These are phyloP conservation scores for Xiphophorus hellerii DNA, from an alignment of 2,113 vertebrate genomes.

Conservation along the genomic window DNA sequence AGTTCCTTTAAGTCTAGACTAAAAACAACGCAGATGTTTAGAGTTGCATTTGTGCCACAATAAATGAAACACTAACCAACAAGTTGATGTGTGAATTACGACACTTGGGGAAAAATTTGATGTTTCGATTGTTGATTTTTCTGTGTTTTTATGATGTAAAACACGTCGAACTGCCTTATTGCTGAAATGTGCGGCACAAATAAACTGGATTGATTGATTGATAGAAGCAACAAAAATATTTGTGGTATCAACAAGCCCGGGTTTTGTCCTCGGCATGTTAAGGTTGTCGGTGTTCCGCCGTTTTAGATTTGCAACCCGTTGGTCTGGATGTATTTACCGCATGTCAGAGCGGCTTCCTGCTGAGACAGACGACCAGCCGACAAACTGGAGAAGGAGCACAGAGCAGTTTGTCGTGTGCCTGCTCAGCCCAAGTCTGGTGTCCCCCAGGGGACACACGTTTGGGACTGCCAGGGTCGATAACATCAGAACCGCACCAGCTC, in stretches of 20 bases:
- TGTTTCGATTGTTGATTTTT: too few relatives aligned
- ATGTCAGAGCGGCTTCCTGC: not conserved
- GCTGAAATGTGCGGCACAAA: too few relatives aligned
- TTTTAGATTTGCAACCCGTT: not conserved
- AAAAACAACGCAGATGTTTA: too few relatives aligned
- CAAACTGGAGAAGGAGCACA: constrained; percentile 21
- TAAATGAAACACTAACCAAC: too few relatives aligned
- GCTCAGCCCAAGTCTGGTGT: constrained; percentile 44
- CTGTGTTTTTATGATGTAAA: too few relatives aligned
- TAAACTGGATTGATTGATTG: too few relatives aligned
- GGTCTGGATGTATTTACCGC: not conserved
- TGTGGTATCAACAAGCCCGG: not conserved
- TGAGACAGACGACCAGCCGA: constrained; percentile 6
- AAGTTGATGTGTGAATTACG: too few relatives aligned
- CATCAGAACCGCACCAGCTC: constrained; percentile 58
- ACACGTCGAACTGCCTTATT: too few relatives aligned
- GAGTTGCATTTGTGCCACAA: too few relatives aligned
- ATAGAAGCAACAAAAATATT: too few relatives aligned
- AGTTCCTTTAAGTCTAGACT: too few relatives aligned
- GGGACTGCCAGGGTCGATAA: constrained; percentile 62
- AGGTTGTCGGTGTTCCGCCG: not conserved
- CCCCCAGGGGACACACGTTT: constrained; percentile 46
- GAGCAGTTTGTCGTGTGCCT: constrained; percentile 49
- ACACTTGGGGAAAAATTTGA: too few relatives aligned
- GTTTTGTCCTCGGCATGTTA: not conserved